Base-by-base conservation (phyloP, 2,113 vertebrate genomes). In the Pelobates fuscus region DNA sequence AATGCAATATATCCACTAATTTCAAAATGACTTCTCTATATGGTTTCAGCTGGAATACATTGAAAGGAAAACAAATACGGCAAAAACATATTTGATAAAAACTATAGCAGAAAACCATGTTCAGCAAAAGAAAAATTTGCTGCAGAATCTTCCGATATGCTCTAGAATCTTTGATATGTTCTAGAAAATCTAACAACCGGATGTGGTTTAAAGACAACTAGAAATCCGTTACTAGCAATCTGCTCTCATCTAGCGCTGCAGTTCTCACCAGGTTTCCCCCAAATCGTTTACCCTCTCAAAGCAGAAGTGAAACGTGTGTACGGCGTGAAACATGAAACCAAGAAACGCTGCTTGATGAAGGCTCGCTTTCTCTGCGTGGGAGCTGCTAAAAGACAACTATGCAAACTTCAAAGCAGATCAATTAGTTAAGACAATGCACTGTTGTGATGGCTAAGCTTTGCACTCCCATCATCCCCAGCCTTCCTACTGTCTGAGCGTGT, bases 261-360 rank as follows among this genome's bases (percentile, higher is more conserved):
- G 71, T 80, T 87, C 82, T 86, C 64, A 57, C 73, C 54, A 65
- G 29, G 66, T 66, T 83, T 78, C 81, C 84, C 78, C 70, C 23
- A 84, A 84, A 85, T 82, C 78, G 26, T 76, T 61, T 26, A 62
- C 68, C 27, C 65, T 78, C 79, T 87, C 82, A 89, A 89, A 91
- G 84, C 83, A 92, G 87, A 91, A 90, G 85, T 89, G 90, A 90
- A 91, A 91, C 80, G 80, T 85, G 85, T 69, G 83, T 88, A 80
- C 84, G 73, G 80, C 77, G 67, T 86, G 89, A 88, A 90, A 91
- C 80, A 78, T 70, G 84, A 90, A 90, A 89, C 63, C 71, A 82
- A 75, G 79, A 77, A 80, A 86, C 79, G 81, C 43, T 61, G 27
- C 32, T 37, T 43, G 67, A 54, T 67, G 67, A 63, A 77, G 65